phyloP scores from a whole-genome alignment of 2,113 vertebrate species.

The Spizaetus ornatus region DNA sequence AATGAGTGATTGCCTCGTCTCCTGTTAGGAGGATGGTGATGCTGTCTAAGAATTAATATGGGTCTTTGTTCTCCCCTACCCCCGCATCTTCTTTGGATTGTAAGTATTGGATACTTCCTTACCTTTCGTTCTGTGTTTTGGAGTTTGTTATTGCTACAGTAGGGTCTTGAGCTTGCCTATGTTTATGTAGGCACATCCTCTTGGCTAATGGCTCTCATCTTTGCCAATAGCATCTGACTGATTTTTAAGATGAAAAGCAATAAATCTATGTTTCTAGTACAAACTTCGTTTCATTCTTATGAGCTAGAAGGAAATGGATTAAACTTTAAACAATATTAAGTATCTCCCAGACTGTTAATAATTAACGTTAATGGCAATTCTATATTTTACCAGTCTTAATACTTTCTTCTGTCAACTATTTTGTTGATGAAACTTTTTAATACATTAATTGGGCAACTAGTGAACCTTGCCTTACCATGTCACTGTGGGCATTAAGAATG shows the following conservation, averaged over 20 bases:
- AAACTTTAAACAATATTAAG: not conserved
- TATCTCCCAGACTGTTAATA: not conserved
- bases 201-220: not conserved
- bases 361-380: not conserved
- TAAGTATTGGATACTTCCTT: not conserved
- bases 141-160: not conserved
- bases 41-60: not conserved
- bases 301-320: not conserved
- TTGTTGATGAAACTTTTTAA: not conserved
- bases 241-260: not conserved
- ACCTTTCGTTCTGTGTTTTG: not conserved
- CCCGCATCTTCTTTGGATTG: not conserved
- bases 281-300: not conserved
- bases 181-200: not conserved
- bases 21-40: not conserved
- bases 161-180: not conserved
- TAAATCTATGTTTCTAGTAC: not conserved
- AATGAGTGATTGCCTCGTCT: not conserved
- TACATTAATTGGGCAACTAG: not conserved
- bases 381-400: not conserved
- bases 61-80: not conserved
- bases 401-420: not conserved
- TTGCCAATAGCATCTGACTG: not conserved
- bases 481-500: not conserved
- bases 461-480: not conserved